Evolutionary conservation across 2,113 vertebrate genomes (phyloP), one percentile per base, ranked within the genome.

Genomic region (Balaenoptera acutorostrata): DNA sequence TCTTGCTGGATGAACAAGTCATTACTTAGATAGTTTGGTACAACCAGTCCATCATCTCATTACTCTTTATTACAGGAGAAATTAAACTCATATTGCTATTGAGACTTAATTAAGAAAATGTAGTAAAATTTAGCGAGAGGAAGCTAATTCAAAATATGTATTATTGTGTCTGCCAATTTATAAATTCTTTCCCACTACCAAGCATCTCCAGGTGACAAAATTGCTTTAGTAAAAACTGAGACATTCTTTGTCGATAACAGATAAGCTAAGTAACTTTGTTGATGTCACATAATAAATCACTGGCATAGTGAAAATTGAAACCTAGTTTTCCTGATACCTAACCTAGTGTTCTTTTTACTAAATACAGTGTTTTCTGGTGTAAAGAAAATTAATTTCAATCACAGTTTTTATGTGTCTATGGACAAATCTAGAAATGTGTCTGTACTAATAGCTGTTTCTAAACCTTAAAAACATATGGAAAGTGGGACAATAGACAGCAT

Each of bases 381-480:
- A 46, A 77, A 81, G 33, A 90, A 5, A 90, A 27, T 80, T 82
- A 61, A 94, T 57, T 61, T 85, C 72, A 92, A 46, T 75, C 27
- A 89, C 23, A 75, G 9, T 93, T 96, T 93, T 71, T 72, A 52
- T 29, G 59, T 84, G 44, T 8, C 75, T 83, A 17, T 93, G 27
- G 52, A 52, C 25, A 95, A 59, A 9, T 86, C 49, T 82, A 91
- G 17, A 69, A 69, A 88, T 81, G 5, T 52, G 9, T 89, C 41
- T 90, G 36, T 87, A 63, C n/a, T 82, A 90, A 86, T n/a, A 63
- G 49, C 66, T 95, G 29, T 61, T 96, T 93, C 80, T 96, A 46
- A 86, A 72, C 25, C n/a, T 94, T 88, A 85, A 86, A 92, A 85
- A 86, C 36, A 21, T 72, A 63, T 77, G 63, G 74, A 78, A 95